A percentile compares a stretch with the other conserved stretches of the same genome.
phyloP scores from a whole-genome alignment of 2,888 invertebrate genomes.

The Polyommatus iphigenia region DNA sequence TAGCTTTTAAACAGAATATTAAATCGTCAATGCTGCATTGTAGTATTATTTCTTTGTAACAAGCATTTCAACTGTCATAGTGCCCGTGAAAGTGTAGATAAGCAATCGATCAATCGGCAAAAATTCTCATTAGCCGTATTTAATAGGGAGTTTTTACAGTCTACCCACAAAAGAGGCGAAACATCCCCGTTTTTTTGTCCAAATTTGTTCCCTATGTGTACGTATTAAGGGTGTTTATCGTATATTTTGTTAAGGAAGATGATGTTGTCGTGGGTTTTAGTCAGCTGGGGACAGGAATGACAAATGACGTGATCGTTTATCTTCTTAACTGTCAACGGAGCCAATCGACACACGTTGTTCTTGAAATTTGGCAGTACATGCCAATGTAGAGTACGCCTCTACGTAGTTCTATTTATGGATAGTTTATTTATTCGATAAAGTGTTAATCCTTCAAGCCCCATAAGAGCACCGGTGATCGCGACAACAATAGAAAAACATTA shows the following conservation, averaged over 20 bases:
- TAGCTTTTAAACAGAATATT: too few species aligned
- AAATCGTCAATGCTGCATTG: not conserved
- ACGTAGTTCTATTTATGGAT: conserved; percentile 16
- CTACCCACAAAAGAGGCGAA: conserved; percentile 28
- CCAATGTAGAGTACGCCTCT: conserved; percentile 37
- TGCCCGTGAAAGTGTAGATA: conserved; percentile 36
- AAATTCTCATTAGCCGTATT: conserved; percentile 71
- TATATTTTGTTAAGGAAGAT: conserved; percentile 34
- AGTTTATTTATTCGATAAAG: too few species aligned
- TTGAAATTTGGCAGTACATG: conserved; percentile 49
- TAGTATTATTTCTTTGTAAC: not conserved
- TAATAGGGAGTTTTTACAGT: conserved; percentile 65
- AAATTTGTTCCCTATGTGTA: not conserved
- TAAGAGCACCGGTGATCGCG: too few species aligned
- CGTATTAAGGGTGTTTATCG: conserved; percentile 33
- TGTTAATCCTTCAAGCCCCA: too few species aligned
- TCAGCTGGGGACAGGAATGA: conserved; percentile 64
- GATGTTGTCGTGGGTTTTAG: conserved; percentile 49
- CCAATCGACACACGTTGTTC: conserved; percentile 69
- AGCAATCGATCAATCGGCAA: conserved; percentile 64
- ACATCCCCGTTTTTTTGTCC: not conserved
- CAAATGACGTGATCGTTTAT: conserved; percentile 76
- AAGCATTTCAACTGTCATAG: conserved; percentile 4
- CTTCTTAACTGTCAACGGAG: conserved; percentile 75
- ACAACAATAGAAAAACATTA: too few species aligned